Base-by-base conservation (phyloP, 2,888 invertebrate species). In the Candidula unifasciata region DNA sequence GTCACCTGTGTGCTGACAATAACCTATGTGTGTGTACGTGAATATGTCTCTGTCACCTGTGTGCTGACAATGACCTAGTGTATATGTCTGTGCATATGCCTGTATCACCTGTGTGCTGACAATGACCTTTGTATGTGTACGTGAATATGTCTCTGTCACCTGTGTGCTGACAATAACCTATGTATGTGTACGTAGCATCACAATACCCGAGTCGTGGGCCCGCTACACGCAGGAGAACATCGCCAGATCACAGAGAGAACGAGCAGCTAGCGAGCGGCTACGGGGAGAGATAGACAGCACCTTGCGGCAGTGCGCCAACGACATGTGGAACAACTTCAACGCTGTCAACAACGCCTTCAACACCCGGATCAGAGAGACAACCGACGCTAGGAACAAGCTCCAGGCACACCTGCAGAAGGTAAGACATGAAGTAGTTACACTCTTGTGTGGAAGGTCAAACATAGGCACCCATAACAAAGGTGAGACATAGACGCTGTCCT, bases 201-300 rank as follows among this genome's bases (percentile, higher is more conserved):
- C 96, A 91, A 96, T 96, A 88, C 94, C 93, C 10, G 90, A 92
- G 77, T 93, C 93, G 8, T 94, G 94, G 94, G 91, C 92, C 10
- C 89, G 91, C 83, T 94, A 92, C 89, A 93, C 94, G 60, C 93
- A 94, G 85, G 93, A 94, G 87, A 94, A 94, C 89, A 93, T 94
- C 81, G 90, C 91, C 64, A 85, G 94, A 6, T 93, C 94, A 27
- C 93, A 93, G 89, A 91, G 90, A 80, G 93, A 93, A 86, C 89
- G 94, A 8, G 93, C 93, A n/a, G 86, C 89, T 21, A 93, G 93
- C 8, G 93, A 94, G 89, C 87, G 91, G 79, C 90, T 93, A 27
- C 88, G 94, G 18, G 93, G 93, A 18, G 92, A 92, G 88, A 93
- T 94, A 82, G 94, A 94, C 88, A 89, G 91, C 86, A 87, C 89